A percentile compares a stretch with the other conserved stretches of the same genome.
Evolutionary conservation across 2,113 vertebrate species (phyloP).

Genomic region (Phylloscopus whistleri): DNA sequence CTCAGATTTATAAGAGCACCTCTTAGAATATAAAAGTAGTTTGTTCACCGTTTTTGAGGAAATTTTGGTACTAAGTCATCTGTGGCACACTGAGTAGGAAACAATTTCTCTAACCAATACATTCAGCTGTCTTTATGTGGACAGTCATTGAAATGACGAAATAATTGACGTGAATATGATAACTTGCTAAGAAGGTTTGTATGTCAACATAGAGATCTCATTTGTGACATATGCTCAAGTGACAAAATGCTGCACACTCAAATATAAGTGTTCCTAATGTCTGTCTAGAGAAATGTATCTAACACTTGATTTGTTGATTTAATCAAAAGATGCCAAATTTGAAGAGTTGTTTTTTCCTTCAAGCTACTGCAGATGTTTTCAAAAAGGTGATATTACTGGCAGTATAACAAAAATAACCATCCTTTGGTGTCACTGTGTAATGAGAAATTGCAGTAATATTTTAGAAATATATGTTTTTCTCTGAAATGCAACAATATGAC

Average conservation of each 20-base stretch:
- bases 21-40: not conserved
- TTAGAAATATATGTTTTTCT: not conserved
- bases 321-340: not conserved
- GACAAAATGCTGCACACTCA: not conserved
- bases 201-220: not conserved
- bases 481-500: not conserved
- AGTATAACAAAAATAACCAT: not conserved
- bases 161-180: accelerated
- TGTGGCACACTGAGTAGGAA: not conserved
- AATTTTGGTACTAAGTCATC: not conserved
- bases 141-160: not conserved
- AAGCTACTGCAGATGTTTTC: not conserved
- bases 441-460: not conserved
- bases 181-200: not conserved
- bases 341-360: not conserved
- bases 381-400: not conserved
- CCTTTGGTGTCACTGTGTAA: not conserved
- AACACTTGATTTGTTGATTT: not conserved
- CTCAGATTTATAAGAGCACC: not conserved
- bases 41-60: not conserved
- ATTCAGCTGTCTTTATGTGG: not conserved
- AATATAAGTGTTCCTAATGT: not conserved
- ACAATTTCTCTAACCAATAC: not conserved
- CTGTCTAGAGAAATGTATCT: not conserved
- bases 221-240: not conserved